Conservation (phyloP, 2,797 vertebrate genomes). For the Fistularia tabacaria region DNA sequence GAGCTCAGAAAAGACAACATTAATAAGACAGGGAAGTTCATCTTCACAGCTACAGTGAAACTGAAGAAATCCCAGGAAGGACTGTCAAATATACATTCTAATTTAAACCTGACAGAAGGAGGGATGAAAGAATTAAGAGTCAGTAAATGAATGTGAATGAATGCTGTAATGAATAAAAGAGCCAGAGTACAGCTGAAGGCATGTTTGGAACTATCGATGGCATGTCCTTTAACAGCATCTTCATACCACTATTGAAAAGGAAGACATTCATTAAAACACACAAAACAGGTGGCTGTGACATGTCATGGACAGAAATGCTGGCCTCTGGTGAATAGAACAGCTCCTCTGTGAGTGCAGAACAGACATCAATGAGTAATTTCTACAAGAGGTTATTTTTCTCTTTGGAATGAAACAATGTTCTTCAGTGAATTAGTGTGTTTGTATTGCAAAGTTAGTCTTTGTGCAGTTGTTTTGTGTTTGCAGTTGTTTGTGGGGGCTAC, state of each 20-base stretch:
- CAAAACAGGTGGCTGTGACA: constrained; percentile 51
- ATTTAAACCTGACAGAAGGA: constrained; percentile 57
- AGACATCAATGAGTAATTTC: constrained; percentile 27
- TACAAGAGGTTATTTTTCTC: constrained; percentile 36
- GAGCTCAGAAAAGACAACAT: constrained; percentile 55
- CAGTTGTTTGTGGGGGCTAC: constrained; percentile 36
- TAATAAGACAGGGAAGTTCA: constrained; percentile 43
- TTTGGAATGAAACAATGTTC: constrained; percentile 38
- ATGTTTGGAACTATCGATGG: constrained; percentile 52
- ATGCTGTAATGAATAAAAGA: constrained; percentile 38
- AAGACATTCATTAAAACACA: constrained; percentile 66
- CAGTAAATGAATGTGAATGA: constrained; percentile 32
- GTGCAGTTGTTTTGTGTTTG: constrained; percentile 20
- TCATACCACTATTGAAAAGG: constrained; percentile 58
- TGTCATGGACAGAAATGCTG: constrained; percentile 44
- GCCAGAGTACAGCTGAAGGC: constrained; percentile 45
- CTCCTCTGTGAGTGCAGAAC: constrained; percentile 33
- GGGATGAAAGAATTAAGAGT: constrained; percentile 56
- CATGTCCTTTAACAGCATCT: constrained; percentile 54
- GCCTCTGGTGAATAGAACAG: constrained; percentile 33
- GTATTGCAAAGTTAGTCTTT: constrained; percentile 29
- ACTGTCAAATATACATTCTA: constrained; percentile 52
- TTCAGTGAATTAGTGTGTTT: constrained; percentile 26
- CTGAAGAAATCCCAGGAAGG: constrained; percentile 51
- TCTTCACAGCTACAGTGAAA: constrained; percentile 34